Conservation (phyloP, 2,888 invertebrate genomes). For the Spicauda simplicius region DNA sequence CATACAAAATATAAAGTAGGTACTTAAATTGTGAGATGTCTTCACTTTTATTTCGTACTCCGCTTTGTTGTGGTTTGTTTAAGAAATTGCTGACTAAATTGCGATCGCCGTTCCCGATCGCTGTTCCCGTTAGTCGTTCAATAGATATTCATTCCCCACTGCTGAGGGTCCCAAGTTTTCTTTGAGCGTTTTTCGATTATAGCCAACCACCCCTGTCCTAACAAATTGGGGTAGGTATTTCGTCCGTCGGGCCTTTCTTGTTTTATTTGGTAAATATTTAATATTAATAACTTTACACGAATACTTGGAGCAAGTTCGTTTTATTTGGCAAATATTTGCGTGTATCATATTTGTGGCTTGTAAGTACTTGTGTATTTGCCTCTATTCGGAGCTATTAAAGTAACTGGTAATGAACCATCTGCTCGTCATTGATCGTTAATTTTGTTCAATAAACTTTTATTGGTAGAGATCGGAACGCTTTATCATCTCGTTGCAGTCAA, state of each 20-base stretch:
- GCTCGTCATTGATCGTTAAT: conserved; percentile 32
- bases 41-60: conserved; percentile 9
- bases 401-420: conserved; percentile 25
- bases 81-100: conserved; percentile 31
- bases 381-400: neutral
- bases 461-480: conserved; percentile 18
- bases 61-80: conserved; percentile 24
- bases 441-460: conserved; percentile 35
- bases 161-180: conserved; percentile 35
- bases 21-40: neutral
- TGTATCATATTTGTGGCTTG: no score
- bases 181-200: conserved; percentile 35
- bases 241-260: conserved; percentile 20
- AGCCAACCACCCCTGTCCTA: conserved; percentile 17
- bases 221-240: conserved; percentile 32
- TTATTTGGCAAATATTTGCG: conserved; percentile 5
- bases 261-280: conserved; percentile 35
- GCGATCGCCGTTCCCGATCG: conserved; percentile 6
- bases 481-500: conserved; percentile 22
- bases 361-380: no score
- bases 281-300: conserved; percentile 10
- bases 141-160: conserved; percentile 32
- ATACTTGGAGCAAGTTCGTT: conserved; percentile 9
- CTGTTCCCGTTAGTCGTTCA: conserved; percentile 10
- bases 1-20: neutral